Evolutionary conservation across 2,113 vertebrate species (phyloP).

Genomic region (Grallaria varia): DNA sequence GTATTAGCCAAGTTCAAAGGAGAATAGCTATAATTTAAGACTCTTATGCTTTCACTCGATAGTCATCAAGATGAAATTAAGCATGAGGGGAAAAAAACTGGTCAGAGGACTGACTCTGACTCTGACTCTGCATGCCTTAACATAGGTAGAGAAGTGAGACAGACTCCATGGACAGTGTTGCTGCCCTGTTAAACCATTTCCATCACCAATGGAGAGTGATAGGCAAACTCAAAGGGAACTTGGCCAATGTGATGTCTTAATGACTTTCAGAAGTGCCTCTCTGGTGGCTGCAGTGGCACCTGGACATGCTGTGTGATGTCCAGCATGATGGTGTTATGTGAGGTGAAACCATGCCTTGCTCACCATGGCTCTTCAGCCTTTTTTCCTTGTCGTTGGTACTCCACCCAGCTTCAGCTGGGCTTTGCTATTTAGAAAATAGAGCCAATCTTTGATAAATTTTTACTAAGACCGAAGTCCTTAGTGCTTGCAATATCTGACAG

Average conservation of each 20-base stretch:
- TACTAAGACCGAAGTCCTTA: not conserved
- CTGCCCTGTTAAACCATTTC: not conserved
- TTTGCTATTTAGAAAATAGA: not conserved
- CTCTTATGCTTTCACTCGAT: not conserved
- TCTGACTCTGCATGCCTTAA: rapidly evolving
- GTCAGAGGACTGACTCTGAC: not conserved
- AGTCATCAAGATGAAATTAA: not conserved
- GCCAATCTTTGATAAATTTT: not conserved
- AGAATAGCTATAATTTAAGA: not conserved
- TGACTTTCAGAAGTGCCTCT: not conserved
- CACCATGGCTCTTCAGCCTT: rapidly evolving
- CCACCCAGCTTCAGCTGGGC: not conserved
- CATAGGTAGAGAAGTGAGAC: not conserved
- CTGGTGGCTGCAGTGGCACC: not conserved
- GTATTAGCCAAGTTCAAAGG: not conserved
- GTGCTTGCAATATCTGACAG: not conserved
- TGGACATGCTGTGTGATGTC: not conserved
- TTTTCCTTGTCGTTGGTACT: not conserved
- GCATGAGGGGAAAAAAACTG: not conserved
- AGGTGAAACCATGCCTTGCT: not conserved
- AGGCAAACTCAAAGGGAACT: not conserved
- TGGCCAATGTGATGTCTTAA: rapidly evolving
- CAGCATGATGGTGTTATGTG: not conserved
- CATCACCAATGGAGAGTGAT: rapidly evolving
- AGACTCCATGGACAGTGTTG: not conserved